A percentile compares a stretch with the other conserved stretches of the same genome.
Evolutionary conservation across 2,113 vertebrate species (phyloP).

Genomic region (Epinephelus fuscoguttatus): DNA sequence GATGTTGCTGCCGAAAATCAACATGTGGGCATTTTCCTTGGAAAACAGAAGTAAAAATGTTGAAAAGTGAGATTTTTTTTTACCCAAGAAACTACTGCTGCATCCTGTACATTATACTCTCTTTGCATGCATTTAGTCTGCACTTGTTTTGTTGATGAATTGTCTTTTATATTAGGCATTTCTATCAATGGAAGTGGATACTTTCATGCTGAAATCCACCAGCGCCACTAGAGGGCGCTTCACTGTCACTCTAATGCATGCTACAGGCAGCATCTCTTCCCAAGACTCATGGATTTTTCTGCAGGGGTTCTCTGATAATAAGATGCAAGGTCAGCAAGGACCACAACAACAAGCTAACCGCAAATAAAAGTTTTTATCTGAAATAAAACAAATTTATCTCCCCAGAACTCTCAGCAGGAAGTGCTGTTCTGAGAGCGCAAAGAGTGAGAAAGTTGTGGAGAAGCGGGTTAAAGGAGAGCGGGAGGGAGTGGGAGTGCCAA

Average conservation of each 20-base stretch:
- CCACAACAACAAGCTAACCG: slow-evolving; percentile 6
- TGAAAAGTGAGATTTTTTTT: not conserved
- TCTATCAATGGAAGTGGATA: not conserved
- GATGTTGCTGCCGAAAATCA: not conserved
- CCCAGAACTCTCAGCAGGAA: not conserved
- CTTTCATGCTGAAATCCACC: not conserved
- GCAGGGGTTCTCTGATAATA: slow-evolving; percentile 17
- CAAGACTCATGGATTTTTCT: not conserved
- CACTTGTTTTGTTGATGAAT: not conserved
- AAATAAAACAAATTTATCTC: slow-evolving; percentile 4
- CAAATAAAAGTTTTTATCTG: not conserved
- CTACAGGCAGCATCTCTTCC: not conserved
- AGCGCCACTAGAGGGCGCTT: slow-evolving; percentile 44
- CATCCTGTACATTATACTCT: too few species aligned
- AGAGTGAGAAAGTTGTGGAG: not conserved
- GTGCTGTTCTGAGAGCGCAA: not conserved
- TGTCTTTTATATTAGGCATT: not conserved
- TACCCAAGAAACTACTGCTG: not conserved
- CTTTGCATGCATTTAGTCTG: not conserved
- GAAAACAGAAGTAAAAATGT: not conserved
- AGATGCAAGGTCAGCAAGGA: slow-evolving; percentile 31
- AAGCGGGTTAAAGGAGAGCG: not conserved
- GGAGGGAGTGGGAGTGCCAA: slow-evolving; percentile 40
- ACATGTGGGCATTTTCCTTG: not conserved
- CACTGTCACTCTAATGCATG: fast-evolving